Base-by-base conservation (phyloP, 2,113 vertebrate species). In the Cebus imitator region DNA sequence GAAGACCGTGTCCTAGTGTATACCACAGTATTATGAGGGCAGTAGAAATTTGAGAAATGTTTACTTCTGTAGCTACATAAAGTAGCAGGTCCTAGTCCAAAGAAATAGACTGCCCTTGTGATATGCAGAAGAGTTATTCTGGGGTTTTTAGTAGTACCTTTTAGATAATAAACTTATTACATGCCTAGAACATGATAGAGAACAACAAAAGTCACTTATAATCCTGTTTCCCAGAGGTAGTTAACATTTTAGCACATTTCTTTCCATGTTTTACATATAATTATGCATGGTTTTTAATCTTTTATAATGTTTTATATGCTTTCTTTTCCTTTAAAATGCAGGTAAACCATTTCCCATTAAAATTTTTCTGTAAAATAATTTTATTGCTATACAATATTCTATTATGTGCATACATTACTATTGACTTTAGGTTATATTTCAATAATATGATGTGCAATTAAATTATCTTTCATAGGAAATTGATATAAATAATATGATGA, bases 331-430 rank as follows among this genome's bases (percentile, higher is more conserved):
- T 70, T 64, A 85, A 66, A 91, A 87, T 76, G 64, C 43, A 78
- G 61, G 37, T 83, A 84, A 90, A 48, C 13, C 72, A 16, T 78
- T 79, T 93, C 14, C 10, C 37, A 81, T 66, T 88, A 79, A 92
- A 78, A 52, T 27, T 27, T 68, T 93, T 95, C 80, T 80, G 11
- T 90, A 91, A 88, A 96, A 84, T 95, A 57, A 83, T 78, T 92
- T 87, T 79, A 37, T 84, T 85, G n/a, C 25, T 57, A 82, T 68
- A 25, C 58, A 95, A 83, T 78, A 85, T 73, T 93, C 61, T 8
- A 43, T 43, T 55, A 10, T 55, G 27, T 92, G 32, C 16, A 50
- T 40, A 58, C 45, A 94, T 83, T 84, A 57, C 76, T 91, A 70
- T 57, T 91, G 48, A 91, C 27, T 79, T 93, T 75, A 89, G 55